Conservation (phyloP, 2,888 invertebrate genomes). For the Idaea aversata region DNA sequence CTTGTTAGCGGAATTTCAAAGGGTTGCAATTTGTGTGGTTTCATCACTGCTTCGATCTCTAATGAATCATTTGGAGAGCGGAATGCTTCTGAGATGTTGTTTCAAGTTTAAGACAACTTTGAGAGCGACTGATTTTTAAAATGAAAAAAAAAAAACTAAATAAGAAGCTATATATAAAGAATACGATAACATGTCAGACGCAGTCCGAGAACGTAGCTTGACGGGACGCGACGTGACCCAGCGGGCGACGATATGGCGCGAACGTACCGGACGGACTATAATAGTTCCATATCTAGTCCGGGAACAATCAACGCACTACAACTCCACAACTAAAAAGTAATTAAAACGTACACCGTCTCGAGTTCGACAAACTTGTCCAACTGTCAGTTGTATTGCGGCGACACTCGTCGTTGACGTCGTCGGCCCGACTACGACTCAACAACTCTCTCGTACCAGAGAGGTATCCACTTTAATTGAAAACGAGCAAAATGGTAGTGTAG, state of each 20-base stretch:
- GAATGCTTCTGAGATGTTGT: slow-evolving; percentile 3
- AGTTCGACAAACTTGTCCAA: slow-evolving; percentile 34
- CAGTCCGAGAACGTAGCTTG: neutral
- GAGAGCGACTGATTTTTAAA: neutral
- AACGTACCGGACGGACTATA: slow-evolving; percentile 4
- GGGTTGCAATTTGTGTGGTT: slow-evolving; percentile 35
- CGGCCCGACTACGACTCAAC: no score
- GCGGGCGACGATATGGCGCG: neutral
- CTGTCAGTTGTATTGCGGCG: slow-evolving; percentile 36
- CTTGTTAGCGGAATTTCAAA: slow-evolving; percentile 42
- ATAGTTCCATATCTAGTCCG: slow-evolving; percentile 12
- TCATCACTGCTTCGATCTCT: slow-evolving; percentile 27
- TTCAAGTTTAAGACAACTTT: neutral
- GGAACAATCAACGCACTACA: slow-evolving; percentile 20
- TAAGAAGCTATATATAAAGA: neutral
- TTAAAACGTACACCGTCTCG: slow-evolving; percentile 31
- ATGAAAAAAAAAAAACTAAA: slow-evolving; percentile 4
- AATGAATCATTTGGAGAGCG: slow-evolving; percentile 14
- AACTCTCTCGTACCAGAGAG: slow-evolving; percentile 3
- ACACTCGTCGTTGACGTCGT: slow-evolving; percentile 12
- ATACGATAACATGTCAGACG: no score
- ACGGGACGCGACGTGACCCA: neutral
- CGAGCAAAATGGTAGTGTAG: slow-evolving; percentile 21
- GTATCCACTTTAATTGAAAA: slow-evolving; percentile 37
- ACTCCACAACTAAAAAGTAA: slow-evolving; percentile 30